Evolutionary conservation across 2,797 vertebrate species (phyloP).

Genomic region (Nyctalus aviator): DNA sequence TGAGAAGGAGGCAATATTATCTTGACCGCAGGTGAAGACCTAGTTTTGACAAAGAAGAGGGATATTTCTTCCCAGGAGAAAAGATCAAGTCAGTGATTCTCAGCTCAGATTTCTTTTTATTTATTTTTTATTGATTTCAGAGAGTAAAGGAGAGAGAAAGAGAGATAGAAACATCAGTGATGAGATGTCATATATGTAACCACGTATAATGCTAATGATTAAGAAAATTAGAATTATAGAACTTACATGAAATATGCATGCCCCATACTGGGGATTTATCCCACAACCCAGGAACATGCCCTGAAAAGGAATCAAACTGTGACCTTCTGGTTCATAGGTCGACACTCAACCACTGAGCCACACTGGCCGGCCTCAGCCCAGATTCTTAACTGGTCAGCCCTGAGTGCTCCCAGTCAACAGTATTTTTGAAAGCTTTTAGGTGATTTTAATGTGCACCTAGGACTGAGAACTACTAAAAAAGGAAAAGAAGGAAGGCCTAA

Average conservation of each 20-base stretch:
- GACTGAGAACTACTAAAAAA: neutral
- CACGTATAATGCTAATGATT: too few relatives aligned
- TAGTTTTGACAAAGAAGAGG: neutral
- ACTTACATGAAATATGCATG: too few relatives aligned
- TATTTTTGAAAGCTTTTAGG: neutral
- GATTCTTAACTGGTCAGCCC: neutral
- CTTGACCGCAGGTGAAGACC: neutral
- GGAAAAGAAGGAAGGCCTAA: neutral
- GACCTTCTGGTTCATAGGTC: too few relatives aligned
- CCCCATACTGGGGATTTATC: too few relatives aligned
- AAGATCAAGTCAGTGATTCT: neutral
- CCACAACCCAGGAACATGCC: too few relatives aligned
- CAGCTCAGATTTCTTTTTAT: neutral
- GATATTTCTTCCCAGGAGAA: neutral
- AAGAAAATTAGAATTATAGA: too few relatives aligned
- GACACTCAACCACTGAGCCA: too few relatives aligned
- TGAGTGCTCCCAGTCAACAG: neutral
- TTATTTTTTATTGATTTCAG: too few relatives aligned
- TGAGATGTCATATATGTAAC: too few relatives aligned
- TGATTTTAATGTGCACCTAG: neutral
- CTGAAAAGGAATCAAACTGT: too few relatives aligned
- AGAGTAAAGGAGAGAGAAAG: too few relatives aligned
- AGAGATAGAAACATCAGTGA: too few relatives aligned
- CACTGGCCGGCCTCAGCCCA: neutral
- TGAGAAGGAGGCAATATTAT: neutral